Base-by-base conservation (phyloP, 1,140 invertebrate species). In the Aleiodes sp. region DNA sequence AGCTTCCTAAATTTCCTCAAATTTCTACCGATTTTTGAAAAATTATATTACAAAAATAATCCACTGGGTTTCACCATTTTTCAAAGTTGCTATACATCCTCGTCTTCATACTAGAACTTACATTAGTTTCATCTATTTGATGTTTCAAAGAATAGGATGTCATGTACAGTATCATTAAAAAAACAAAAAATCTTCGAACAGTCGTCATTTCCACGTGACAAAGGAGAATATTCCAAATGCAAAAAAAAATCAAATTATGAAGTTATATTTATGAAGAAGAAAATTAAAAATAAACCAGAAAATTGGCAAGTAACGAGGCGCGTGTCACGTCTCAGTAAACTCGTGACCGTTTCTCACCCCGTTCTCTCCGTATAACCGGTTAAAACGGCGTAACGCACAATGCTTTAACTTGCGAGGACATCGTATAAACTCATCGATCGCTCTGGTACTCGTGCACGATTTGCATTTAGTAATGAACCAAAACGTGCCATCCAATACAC, bases 391-490 rank as follows among this genome's bases (percentile, higher is more conserved):
- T 78, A 76, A 77, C 75, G 75, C 76, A 76, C 70, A 68, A 70
- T 63, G 70, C 70, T 67, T 61, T 70, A 57, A 66, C 69, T 71
- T 56, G 75, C 73, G 70, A 74, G 70, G 56, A 78, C 76, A 70
- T 33, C 71, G 57, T 43, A 71, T 68, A 75, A 79, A 75, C 72
- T 75, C 75, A 81, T 78, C 74, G 80, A 80, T 81, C 75, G 67
- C n/a, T n/a, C n/a, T n/a, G n/a, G 26, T 39, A 70, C 71, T 71
- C 76, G 67, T 68, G 52, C 62, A 65, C 74, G 70, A 82, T 82
- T 82, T 81, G 81, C 81, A 82, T 82, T 81, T 75, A 62, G 75
- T 82, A 82, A 82, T 81, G 81, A 81, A 74, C 73, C 70, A 43
- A 59, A 66, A 62, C 59, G 52, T 65, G 43, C 12, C 29, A 14